phyloP scores from a whole-genome alignment of 2,888 invertebrate genomes.

The Andrena marginata region DNA sequence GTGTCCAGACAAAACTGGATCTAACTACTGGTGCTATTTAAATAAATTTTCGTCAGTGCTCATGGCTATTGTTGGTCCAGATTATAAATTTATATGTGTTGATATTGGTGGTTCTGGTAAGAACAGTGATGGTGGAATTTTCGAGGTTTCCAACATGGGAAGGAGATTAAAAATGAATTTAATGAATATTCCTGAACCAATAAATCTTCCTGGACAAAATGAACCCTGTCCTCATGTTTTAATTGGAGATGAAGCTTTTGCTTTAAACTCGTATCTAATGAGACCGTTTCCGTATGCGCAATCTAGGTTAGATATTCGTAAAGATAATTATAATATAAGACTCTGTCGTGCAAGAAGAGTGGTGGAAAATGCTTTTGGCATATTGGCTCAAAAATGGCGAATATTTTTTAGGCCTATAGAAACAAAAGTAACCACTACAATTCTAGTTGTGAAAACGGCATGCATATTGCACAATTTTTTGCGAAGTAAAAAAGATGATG shows the following conservation, averaged over 20 bases:
- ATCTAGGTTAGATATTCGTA: background rate
- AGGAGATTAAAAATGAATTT: background rate
- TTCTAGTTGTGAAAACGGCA: conserved; percentile 1
- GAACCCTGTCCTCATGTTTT: conserved; percentile 1
- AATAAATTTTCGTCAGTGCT: background rate
- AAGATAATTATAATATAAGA: conserved; percentile 2
- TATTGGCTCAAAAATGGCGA: conserved; percentile 2
- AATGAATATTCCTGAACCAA: background rate
- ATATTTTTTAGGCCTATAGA: background rate
- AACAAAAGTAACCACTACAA: conserved; percentile 6
- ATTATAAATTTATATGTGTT: conserved; percentile 5
- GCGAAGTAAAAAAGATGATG: background rate
- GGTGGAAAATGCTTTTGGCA: background rate
- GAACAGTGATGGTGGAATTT: conserved; percentile 8
- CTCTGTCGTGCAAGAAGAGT: conserved; percentile 6
- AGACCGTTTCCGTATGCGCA: background rate
- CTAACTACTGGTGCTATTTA: conserved; percentile 1
- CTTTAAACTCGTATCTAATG: background rate
- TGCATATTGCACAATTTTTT: conserved; percentile 4
- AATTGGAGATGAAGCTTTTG: conserved; percentile 3
- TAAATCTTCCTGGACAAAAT: background rate
- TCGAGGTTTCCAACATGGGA: conserved; percentile 1
- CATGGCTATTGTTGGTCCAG: conserved; percentile 4
- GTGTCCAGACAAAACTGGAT: conserved; percentile 1
- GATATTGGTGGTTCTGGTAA: conserved; percentile 2